Conservation (phyloP, 2,113 vertebrate species). For the Donacobius atricapilla region DNA sequence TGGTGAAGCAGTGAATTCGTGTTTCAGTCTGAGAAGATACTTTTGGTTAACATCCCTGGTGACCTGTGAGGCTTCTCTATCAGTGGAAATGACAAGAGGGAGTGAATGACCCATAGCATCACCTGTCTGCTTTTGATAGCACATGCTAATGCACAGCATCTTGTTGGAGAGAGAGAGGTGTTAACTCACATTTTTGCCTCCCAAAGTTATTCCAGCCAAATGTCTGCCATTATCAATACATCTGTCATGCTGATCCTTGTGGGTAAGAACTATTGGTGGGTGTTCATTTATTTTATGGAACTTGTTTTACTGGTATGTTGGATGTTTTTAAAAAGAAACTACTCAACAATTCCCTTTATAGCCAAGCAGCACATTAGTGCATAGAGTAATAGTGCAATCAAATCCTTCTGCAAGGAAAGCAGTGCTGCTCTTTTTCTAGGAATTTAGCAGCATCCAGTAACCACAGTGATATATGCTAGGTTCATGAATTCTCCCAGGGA, state of each 20-base stretch:
- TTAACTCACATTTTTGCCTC: not conserved
- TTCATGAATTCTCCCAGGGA: conserved; percentile 40
- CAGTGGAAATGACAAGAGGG: not conserved
- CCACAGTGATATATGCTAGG: conserved; percentile 42
- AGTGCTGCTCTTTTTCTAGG: conserved; percentile 22
- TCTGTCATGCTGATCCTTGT: not conserved
- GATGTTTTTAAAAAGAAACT: not conserved
- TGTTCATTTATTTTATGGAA: conserved; percentile 11
- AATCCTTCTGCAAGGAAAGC: conserved; percentile 35
- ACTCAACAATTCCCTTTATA: conserved; percentile 35
- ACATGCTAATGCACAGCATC: not conserved
- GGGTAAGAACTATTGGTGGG: not conserved
- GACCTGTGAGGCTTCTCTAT: not conserved
- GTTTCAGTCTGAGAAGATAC: not conserved
- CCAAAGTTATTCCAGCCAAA: not conserved
- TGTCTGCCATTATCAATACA: not conserved
- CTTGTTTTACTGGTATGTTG: not conserved
- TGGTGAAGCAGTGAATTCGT: not conserved
- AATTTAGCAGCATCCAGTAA: conserved; percentile 60
- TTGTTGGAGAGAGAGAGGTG: not conserved
- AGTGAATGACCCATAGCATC: not conserved
- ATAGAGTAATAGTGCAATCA: conserved; percentile 15
- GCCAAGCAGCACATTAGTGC: conserved; percentile 44
- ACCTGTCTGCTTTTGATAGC: not conserved
- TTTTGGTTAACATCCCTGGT: not conserved